Percentiles rank a stretch among this genome's conserved stretches.
phyloP scores from a whole-genome alignment of 2,797 vertebrate species.

The Chromobotia macracanthus region DNA sequence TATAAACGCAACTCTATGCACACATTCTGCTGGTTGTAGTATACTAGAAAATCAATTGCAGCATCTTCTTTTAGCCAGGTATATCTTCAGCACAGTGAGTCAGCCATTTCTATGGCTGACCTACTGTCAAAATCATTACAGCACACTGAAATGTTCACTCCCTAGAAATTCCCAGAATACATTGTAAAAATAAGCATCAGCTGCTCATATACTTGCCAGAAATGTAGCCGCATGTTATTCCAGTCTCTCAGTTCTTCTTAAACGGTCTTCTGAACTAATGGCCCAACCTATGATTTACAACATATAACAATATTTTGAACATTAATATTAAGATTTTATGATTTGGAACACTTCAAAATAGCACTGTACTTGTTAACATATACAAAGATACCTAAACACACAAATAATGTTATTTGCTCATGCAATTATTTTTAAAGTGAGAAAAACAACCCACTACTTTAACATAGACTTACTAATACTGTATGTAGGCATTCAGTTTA shows the following conservation, averaged over 20 bases:
- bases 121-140: constrained; percentile 6
- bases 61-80: background rate
- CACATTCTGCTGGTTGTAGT: background rate
- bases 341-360: background rate
- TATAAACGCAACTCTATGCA: too few species aligned
- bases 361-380: background rate
- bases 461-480: too few species aligned
- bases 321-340: background rate
- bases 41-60: background rate
- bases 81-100: background rate
- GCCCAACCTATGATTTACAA: background rate
- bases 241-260: background rate
- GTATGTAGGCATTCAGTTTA: too few species aligned
- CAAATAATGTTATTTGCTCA: too few species aligned
- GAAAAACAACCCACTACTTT: too few species aligned
- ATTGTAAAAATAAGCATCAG: background rate
- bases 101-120: background rate
- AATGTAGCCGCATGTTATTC: background rate
- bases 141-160: background rate
- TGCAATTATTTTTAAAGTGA: too few species aligned
- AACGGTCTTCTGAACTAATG: background rate
- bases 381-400: background rate
- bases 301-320: background rate
- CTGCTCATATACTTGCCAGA: background rate
- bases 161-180: background rate